Evolutionary conservation across 2,113 vertebrate species (phyloP).

Genomic region (Azemiops feae): DNA sequence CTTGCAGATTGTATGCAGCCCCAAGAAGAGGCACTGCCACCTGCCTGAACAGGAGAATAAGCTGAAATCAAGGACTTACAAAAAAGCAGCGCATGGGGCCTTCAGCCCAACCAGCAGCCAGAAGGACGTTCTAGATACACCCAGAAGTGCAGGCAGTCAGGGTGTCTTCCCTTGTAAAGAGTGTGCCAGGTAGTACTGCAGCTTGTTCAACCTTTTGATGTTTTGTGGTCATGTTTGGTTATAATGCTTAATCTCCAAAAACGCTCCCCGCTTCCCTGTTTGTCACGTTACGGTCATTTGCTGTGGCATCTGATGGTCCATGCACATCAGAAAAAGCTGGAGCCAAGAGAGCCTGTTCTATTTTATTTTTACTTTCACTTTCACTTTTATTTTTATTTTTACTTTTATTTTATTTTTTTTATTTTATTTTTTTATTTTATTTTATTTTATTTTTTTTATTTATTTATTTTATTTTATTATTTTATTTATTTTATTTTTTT

Average conservation of each 20-base stretch:
- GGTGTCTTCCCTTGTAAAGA: slow-evolving; percentile 62
- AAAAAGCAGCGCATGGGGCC: slow-evolving; percentile 27
- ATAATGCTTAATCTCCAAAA: not conserved
- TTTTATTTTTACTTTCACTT: no score
- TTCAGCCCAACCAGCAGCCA: slow-evolving; percentile 33
- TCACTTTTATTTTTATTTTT: not conserved
- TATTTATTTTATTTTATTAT: no score
- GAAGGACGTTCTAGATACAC: slow-evolving; percentile 3
- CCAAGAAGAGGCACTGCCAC: slow-evolving; percentile 18
- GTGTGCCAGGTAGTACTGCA: slow-evolving; percentile 64
- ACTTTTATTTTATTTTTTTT: no score
- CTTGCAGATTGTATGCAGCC: slow-evolving; percentile 30
- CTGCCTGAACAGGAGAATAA: slow-evolving; percentile 42
- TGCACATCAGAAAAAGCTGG: not conserved
- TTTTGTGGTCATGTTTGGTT: not conserved
- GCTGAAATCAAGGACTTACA: slow-evolving; percentile 43
- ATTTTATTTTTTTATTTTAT: no score
- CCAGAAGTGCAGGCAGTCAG: slow-evolving; percentile 16
- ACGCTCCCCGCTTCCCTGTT: no score
- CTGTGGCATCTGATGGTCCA: not conserved
- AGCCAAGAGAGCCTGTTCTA: not conserved
- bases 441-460: no score
- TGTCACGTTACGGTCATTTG: not conserved
- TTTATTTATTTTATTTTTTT: not conserved
- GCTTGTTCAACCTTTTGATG: not conserved